Base-by-base conservation (phyloP, 2,797 vertebrate genomes). In the Pantherophis alleghaniensis region DNA sequence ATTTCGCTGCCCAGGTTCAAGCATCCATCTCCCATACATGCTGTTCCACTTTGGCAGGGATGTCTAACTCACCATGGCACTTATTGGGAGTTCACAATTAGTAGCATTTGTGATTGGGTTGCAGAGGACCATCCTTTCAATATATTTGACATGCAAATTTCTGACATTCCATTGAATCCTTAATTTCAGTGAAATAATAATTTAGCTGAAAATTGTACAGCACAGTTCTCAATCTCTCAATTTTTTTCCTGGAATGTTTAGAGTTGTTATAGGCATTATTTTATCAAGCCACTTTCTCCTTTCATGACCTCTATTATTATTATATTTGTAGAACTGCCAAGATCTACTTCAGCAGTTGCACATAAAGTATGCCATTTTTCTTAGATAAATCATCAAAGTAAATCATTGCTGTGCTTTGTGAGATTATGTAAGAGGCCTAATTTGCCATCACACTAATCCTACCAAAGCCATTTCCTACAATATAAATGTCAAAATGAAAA, bases 271-370 rank as follows among this genome's bases (percentile, higher is more conserved):
- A 16, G 26, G 32, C 51, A 66, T 57, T 89, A 90, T 56, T 89
- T 91, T 86, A 47, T 57, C 61, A 89, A 91, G 51, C 87, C 16
- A 89, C 89, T 89, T 60, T 93, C 93, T 93, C 90, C 93, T 91
- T 93, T 93, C 47, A 28, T 86, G 90, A 89, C 90, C 90, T 89
- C 69, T 93, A 86, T 89, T 88, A 86, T 89, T 88, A 66, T 91
- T 91, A 63, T 93, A 28, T 91, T 51, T 91, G 51, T 63, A 66
- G 51, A 89, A 56, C 87, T 93, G 90, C 90, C 87, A 91, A 91
- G 90, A 91, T 93, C 90, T 86, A 93, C 87, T 89, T 87, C 90
- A 91, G 90, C 56, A 86, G 93, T 74, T 91, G 69, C 93, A 91
- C 89, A 88, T 86, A 93, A 91, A 91, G 87, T 91, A 89, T 87